Evolutionary conservation across 1,140 invertebrate species (phyloP).

Genomic region (Diuraphis noxia): DNA sequence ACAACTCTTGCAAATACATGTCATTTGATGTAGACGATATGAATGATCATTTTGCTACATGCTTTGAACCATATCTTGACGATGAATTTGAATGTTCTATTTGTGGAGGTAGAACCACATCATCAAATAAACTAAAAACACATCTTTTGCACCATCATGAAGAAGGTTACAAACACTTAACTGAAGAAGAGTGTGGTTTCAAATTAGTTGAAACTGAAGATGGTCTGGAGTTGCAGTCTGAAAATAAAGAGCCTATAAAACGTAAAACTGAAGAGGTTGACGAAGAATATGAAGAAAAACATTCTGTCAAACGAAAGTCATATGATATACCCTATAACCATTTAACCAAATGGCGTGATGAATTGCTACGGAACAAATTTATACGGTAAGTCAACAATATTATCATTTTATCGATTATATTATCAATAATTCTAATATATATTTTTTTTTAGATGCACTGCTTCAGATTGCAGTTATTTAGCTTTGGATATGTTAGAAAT

Average conservation of each 20-base stretch:
- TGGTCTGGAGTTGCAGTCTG: slow-evolving; percentile 27
- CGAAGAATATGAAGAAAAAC: slow-evolving; percentile 48
- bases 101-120: slow-evolving; percentile 47
- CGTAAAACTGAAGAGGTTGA: slow-evolving; percentile 35
- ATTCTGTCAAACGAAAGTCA: slow-evolving; percentile 33
- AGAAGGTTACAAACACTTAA: slow-evolving; percentile 51
- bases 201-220: slow-evolving; percentile 48
- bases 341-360: slow-evolving; percentile 50
- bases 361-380: slow-evolving; percentile 44
- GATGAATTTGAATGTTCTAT: slow-evolving; percentile 52
- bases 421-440: not conserved
- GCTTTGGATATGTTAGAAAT: slow-evolving; percentile 45
- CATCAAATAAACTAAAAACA: slow-evolving; percentile 48
- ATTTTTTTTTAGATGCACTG: slow-evolving; percentile 38
- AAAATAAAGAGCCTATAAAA: slow-evolving; percentile 34
- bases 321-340: slow-evolving; percentile 50
- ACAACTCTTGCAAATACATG: slow-evolving; percentile 57
- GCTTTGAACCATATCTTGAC: slow-evolving; percentile 54
- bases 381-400: slow-evolving; percentile 20
- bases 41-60: slow-evolving; percentile 57
- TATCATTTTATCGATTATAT: not conserved
- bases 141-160: slow-evolving; percentile 49
- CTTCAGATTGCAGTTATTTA: slow-evolving; percentile 43
- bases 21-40: slow-evolving; percentile 57
- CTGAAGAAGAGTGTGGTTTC: slow-evolving; percentile 48